These are phyloP conservation scores for Crax fasciolata DNA, from an alignment of 2,797 vertebrate genomes.

Conservation along the genomic window DNA sequence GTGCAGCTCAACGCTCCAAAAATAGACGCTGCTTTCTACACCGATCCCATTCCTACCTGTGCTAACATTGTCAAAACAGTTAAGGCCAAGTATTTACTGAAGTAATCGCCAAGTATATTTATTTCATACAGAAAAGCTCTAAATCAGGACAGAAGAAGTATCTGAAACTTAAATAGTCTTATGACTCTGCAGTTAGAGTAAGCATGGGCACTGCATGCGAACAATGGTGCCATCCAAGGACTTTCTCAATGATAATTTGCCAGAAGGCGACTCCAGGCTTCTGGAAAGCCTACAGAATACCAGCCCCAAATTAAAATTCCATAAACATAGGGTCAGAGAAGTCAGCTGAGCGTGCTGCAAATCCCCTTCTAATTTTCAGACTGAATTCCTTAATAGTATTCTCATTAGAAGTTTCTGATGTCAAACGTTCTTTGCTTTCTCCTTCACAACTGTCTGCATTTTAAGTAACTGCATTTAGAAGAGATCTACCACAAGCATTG, in stretches of 20 bases:
- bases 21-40: not conserved
- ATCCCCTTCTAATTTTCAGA: not conserved
- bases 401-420: not conserved
- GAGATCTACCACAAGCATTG: not conserved
- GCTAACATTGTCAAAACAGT: not conserved
- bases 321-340: not conserved
- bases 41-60: not conserved
- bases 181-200: not conserved
- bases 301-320: not conserved
- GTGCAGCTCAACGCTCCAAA: not conserved
- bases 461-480: not conserved
- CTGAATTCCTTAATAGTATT: not conserved
- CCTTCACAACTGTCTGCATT: not conserved
- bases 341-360: not conserved
- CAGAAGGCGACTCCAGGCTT: not conserved
- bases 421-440: not conserved
- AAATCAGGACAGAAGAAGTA: not conserved
- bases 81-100: not conserved
- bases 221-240: not conserved
- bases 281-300: not conserved
- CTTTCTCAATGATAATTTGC: not conserved
- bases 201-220: not conserved
- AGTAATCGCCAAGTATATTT: not conserved
- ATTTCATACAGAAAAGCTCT: not conserved
- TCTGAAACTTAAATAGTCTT: not conserved